A percentile compares a stretch with the other conserved stretches of the same genome.
Conservation (phyloP, 2,113 vertebrate species). For the Podarcis cretensis region DNA sequence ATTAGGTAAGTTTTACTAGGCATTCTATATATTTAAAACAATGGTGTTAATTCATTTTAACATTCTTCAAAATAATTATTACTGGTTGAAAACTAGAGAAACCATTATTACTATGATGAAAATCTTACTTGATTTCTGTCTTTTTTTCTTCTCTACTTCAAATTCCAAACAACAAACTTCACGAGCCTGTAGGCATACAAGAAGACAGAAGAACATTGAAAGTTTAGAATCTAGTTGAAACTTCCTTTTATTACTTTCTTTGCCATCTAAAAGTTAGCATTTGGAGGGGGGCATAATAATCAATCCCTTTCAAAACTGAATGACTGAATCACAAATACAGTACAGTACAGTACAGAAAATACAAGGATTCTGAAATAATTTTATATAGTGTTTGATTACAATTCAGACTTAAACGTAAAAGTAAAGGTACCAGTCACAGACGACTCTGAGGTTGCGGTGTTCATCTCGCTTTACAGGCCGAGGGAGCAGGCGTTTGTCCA, state of each 20-base stretch:
- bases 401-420: too few relatives aligned
- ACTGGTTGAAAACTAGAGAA: not conserved
- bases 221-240: conserved; percentile 3
- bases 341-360: not conserved
- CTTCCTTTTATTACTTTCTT: not conserved
- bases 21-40: not conserved
- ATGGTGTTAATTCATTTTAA: not conserved
- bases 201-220: not conserved
- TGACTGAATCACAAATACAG: not conserved
- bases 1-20: not conserved
- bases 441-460: too few relatives aligned
- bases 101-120: conserved; percentile 8
- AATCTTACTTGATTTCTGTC: conserved; percentile 63
- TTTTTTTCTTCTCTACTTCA: conserved; percentile 50
- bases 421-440: too few relatives aligned
- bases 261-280: rapidly evolving
- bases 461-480: too few relatives aligned
- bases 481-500: too few relatives aligned
- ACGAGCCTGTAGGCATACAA: conserved; percentile 63
- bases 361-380: not conserved
- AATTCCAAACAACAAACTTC: conserved; percentile 68
- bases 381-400: not conserved
- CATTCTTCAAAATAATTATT: not conserved
- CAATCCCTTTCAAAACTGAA: not conserved
- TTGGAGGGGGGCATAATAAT: too few relatives aligned